phyloP scores from a whole-genome alignment of 2,113 vertebrate genomes.

The Puma concolor region DNA sequence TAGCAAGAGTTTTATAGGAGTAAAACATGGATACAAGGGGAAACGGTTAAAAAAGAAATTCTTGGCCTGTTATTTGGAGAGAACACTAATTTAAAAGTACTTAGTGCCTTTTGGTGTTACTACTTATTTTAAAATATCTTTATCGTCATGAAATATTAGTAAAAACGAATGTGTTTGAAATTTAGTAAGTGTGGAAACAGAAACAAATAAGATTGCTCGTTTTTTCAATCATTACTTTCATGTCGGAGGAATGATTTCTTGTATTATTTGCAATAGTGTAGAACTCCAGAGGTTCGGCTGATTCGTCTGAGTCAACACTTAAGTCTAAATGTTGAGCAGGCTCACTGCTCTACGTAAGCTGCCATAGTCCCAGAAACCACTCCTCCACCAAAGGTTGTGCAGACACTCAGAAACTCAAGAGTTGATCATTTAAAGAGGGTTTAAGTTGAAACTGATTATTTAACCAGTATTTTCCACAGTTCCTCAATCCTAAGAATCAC shows the following conservation, averaged over 20 bases:
- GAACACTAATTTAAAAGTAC: neutral
- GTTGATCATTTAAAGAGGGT: neutral
- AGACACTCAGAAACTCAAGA: neutral
- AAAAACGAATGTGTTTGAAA: conserved; percentile 15
- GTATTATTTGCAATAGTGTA: neutral
- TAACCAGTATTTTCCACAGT: neutral
- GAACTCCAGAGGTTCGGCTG: neutral
- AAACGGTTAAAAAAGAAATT: neutral
- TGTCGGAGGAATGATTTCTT: neutral
- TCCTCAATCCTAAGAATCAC: neutral
- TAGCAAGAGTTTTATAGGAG: neutral
- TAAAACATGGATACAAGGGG: neutral
- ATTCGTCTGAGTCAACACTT: neutral
- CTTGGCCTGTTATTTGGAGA: neutral
- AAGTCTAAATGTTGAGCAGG: conserved; percentile 28
- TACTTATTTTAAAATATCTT: neutral
- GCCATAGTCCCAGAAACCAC: neutral
- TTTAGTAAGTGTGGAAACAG: neutral
- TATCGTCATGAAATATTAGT: neutral
- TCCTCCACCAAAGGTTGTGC: neutral
- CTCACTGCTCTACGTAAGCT: neutral
- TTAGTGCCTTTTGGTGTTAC: neutral
- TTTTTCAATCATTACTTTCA: neutral
- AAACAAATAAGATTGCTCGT: neutral
- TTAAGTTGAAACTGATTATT: neutral